These are phyloP conservation scores for Beris chalybata DNA, from an alignment of 2,888 invertebrate genomes.

Conservation along the genomic window DNA sequence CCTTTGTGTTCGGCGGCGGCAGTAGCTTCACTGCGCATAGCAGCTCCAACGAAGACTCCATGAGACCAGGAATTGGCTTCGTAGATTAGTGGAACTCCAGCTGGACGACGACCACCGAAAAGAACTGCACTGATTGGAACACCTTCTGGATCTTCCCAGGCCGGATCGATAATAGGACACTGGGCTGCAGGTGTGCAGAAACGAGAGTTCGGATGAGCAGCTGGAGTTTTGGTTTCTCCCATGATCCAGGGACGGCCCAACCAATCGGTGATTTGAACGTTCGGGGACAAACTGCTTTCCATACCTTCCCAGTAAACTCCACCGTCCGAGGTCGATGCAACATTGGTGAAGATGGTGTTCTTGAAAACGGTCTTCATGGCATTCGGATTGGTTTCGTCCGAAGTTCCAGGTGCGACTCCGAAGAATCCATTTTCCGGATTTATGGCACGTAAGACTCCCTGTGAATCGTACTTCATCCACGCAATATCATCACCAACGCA, in stretches of 20 bases:
- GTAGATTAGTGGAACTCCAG: conserved; percentile 91
- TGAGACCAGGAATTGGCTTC: conserved; percentile 94
- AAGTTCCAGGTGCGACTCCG: conserved; percentile 97
- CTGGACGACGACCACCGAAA: conserved; percentile 93
- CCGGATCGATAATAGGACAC: conserved; percentile 92
- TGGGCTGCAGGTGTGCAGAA: conserved; percentile 95
- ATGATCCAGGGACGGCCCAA: conserved; percentile 75
- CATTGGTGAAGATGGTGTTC: conserved; percentile 97
- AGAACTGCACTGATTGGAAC: conserved; percentile 96
- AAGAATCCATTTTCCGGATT: conserved; percentile 99
- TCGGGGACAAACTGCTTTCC: conserved; percentile 70
- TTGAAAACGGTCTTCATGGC: conserved; percentile 92
- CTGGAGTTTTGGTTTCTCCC: conserved; percentile 68
- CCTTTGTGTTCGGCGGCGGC: conserved; percentile 96
- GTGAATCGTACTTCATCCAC: conserved; percentile 94
- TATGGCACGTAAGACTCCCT: conserved; percentile 89
- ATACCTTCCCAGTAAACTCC: conserved; percentile 99
- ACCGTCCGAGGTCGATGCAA: conserved; percentile 92
- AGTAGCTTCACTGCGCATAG: conserved; percentile 95
- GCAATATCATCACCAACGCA: conserved; percentile 98
- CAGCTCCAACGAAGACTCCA: conserved; percentile 93
- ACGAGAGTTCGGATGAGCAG: conserved; percentile 97
- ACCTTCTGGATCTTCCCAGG: conserved; percentile 91
- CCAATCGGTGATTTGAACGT: conserved; percentile 78
- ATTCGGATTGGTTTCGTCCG: conserved; percentile 88